A percentile compares a stretch with the other conserved stretches of the same genome.
phyloP scores from a whole-genome alignment of 2,888 invertebrate species.

The Trimorus sp. region DNA sequence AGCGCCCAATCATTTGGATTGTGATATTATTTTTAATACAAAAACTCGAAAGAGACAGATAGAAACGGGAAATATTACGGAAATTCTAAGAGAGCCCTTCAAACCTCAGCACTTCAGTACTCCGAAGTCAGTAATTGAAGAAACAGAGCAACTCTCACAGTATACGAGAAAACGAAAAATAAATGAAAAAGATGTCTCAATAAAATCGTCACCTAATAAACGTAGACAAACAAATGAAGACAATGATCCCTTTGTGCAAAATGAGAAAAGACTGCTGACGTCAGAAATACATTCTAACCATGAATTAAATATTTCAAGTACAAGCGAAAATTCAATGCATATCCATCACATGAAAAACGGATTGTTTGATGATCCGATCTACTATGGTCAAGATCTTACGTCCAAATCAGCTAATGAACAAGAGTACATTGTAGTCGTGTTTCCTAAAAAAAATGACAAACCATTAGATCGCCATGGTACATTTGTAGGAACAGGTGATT shows the following conservation, averaged over 20 bases:
- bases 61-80: neutral
- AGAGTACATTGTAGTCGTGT: neutral
- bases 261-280: neutral
- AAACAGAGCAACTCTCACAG: no score
- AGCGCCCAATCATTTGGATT: slow-evolving; percentile 27
- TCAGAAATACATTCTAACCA: neutral
- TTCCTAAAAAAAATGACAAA: neutral
- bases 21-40: slow-evolving; percentile 11
- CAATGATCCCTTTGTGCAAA: no score
- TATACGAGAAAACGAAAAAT: no score
- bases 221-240: no score
- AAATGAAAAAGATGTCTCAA: no score
- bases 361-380: slow-evolving; percentile 12
- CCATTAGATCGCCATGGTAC: neutral
- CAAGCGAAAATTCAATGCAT: slow-evolving; percentile 26
- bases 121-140: no score
- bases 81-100: neutral
- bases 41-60: neutral
- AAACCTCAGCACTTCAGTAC: no score
- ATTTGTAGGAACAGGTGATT: no score
- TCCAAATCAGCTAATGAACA: neutral
- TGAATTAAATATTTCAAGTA: neutral
- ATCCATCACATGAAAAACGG: slow-evolving; percentile 11
- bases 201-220: no score
- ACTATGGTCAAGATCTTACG: slow-evolving; percentile 18